Base-by-base conservation (phyloP, 2,797 vertebrate species). In the Thamnophis elegans region DNA sequence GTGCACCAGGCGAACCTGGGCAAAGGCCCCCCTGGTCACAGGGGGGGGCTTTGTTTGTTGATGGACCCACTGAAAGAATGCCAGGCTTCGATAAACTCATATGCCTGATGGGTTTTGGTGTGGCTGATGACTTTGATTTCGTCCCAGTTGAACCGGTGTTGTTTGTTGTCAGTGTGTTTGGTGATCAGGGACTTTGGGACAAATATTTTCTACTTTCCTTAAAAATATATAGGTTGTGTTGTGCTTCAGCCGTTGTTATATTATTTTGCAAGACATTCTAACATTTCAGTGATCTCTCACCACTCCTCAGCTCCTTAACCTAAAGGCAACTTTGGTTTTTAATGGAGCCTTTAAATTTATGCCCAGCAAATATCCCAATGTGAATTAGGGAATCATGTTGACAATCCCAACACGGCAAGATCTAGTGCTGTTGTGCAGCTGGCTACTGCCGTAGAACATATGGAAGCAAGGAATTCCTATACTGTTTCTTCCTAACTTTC, bases 401-500 rank as follows among this genome's bases (percentile, higher is more conserved):
- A 78, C 55, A 92, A 11, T 89, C 11, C 1, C 0, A 89, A 54
- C 85, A 20, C 1, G 20, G 25, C 4, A 10, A 56, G 90, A 14
- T 13, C 0, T 47, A 3, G 93, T 2, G 90, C 93, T 73, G 82
- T 95, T 92, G 93, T 92, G 88, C 94, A 96, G 95, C 95, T 94
- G 95, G 94, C 85, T 93, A 65, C 90, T 93, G 32, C 0, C 9
- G 1, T 5, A 87, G 88, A 94, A 73, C 90, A 92, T 92, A 89
- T 94, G 96, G 92, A 95, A 89, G 89, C 91, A 85, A 90, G 22
- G 93, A 93, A 88, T 85, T 89, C 94, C 32, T 22, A 32, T 89
- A 90, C 93, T 93, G 88, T 36, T 90, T 92, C 92, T 94, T 93
- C 92, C 94, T 88, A 90, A 86, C 89, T 93, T 91, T 22, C 16